phyloP scores from a whole-genome alignment of 2,113 vertebrate genomes.

The Pycnonotus jocosus region DNA sequence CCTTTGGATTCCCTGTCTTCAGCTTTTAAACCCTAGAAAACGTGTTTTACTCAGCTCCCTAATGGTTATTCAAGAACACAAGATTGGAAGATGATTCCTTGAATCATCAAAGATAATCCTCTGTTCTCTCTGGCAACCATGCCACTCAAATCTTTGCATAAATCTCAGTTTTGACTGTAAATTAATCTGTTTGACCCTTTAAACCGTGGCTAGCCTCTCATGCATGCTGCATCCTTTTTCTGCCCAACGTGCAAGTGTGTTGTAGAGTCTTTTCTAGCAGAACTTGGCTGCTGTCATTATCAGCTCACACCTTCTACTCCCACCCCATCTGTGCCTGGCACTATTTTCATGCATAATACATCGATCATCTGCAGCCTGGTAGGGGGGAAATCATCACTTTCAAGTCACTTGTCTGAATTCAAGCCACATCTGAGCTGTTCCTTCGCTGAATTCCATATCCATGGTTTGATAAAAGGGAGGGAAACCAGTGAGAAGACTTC shows the following conservation, averaged over 20 bases:
- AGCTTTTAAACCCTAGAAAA: not conserved
- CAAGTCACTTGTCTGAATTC: constrained; percentile 57
- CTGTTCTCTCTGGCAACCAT: not conserved
- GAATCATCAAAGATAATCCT: not conserved
- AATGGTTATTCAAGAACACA: not conserved
- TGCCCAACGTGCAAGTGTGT: not conserved
- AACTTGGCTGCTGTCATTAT: constrained; percentile 50
- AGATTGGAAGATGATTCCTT: not conserved
- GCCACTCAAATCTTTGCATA: not conserved
- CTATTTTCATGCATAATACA: constrained; percentile 58
- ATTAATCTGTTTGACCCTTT: constrained; percentile 11
- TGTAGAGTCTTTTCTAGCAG: constrained; percentile 15
- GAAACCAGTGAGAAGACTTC: not conserved
- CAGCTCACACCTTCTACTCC: constrained; percentile 62
- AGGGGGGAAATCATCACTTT: constrained; percentile 52
- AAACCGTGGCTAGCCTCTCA: not conserved
- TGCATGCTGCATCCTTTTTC: not conserved
- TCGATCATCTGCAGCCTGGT: constrained; percentile 47
- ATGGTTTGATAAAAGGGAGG: not conserved
- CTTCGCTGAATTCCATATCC: not conserved
- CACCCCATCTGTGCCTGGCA: constrained; percentile 59
- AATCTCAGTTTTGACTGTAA: not conserved
- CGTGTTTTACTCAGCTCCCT: not conserved
- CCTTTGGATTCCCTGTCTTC: not conserved
- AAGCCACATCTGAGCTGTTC: constrained; percentile 29